These are phyloP conservation scores for Megastigmus dorsalis DNA, from an alignment of 2,888 invertebrate species.

Conservation along the genomic window DNA sequence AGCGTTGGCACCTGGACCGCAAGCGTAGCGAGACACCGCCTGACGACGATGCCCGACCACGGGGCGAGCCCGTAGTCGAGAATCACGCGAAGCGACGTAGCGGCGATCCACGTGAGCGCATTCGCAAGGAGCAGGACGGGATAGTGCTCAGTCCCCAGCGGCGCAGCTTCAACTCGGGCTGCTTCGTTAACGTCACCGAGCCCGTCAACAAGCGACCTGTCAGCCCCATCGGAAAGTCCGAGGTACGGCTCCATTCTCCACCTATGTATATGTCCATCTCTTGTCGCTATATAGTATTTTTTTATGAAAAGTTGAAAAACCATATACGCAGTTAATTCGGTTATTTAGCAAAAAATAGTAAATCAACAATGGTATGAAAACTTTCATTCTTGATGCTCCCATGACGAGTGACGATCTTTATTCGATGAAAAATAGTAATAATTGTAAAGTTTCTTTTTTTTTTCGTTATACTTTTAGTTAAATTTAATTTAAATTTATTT, in stretches of 20 bases:
- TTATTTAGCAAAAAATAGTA: no score
- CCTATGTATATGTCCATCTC: no score
- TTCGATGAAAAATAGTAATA: background rate
- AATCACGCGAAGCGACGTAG: slow-evolving; percentile 67
- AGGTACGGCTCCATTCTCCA: no score
- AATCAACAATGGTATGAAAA: no score
- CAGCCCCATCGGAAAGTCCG: slow-evolving; percentile 73
- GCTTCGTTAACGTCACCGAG: slow-evolving; percentile 79
- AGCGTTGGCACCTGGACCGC: slow-evolving; percentile 77
- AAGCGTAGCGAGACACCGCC: slow-evolving; percentile 80
- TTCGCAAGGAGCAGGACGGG: slow-evolving; percentile 88
- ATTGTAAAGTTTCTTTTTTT: background rate
- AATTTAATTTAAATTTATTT: no score
- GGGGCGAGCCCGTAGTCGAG: slow-evolving; percentile 77
- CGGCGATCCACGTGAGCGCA: slow-evolving; percentile 84
- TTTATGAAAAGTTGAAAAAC: no score
- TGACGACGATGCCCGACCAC: slow-evolving; percentile 77
- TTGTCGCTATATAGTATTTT: no score
- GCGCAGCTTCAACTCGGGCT: slow-evolving; percentile 90
- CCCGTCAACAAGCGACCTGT: slow-evolving; percentile 68
- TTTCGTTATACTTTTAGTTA: no score
- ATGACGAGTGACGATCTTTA: no score
- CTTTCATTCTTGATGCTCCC: no score
- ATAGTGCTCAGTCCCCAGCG: slow-evolving; percentile 91
- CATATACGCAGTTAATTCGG: no score